phyloP scores from a whole-genome alignment of 2,113 vertebrate species.

The Epinephelus moara region DNA sequence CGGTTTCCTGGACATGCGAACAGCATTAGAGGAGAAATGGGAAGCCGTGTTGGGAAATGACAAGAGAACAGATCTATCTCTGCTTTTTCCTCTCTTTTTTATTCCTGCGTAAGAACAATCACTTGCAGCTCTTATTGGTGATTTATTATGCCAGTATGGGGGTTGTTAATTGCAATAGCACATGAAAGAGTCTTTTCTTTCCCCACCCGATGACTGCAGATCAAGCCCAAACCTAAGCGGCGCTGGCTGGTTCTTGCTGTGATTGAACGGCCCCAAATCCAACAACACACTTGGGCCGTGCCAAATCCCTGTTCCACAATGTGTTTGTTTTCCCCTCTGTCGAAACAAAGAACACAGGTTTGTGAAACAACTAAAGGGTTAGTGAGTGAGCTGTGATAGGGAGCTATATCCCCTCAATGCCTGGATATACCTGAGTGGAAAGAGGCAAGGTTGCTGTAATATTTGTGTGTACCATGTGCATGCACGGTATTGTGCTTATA shows the following conservation, averaged over 20 bases:
- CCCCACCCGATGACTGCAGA: conserved; percentile 63
- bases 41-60: conserved; percentile 68
- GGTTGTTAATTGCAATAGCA: conserved; percentile 73
- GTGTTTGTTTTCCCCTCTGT: conserved; percentile 70
- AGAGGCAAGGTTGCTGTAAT: neutral
- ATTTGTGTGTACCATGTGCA: conserved; percentile 5
- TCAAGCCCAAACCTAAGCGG: conserved; percentile 72
- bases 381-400: conserved; percentile 41
- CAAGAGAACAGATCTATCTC: conserved; percentile 65
- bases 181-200: conserved; percentile 73
- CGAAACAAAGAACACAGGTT: conserved; percentile 75
- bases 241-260: conserved; percentile 61
- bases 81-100: conserved; percentile 40
- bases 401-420: conserved; percentile 25
- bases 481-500: neutral
- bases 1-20: conserved; percentile 79
- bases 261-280: conserved; percentile 69
- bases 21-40: conserved; percentile 69
- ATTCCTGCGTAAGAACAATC: conserved; percentile 63
- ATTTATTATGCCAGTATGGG: conserved; percentile 66
- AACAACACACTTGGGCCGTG: conserved; percentile 63
- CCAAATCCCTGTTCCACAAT: conserved; percentile 76
- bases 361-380: conserved; percentile 63
- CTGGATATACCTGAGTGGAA: conserved; percentile 4
- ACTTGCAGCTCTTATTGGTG: conserved; percentile 64